A percentile compares a stretch with the other conserved stretches of the same genome.
Conservation (phyloP, 2,888 invertebrate genomes). For the Brachynemurus nebulosus region DNA sequence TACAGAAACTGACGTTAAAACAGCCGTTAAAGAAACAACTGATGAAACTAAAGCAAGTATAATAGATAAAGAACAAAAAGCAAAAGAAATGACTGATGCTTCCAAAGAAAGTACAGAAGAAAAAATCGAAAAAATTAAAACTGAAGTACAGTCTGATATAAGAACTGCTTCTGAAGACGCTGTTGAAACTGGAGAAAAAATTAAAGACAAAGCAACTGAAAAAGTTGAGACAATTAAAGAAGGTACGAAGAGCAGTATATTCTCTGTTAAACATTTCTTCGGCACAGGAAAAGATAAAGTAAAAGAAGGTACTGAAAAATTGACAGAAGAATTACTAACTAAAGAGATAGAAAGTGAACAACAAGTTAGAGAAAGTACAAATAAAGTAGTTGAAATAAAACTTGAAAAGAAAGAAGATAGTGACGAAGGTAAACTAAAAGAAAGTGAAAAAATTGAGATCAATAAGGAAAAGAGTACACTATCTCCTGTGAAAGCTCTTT, state of each 20-base stretch:
- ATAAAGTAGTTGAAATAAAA: constrained; percentile 10
- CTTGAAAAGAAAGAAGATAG: constrained; percentile 14
- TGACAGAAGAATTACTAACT: no score
- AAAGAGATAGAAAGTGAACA: no score
- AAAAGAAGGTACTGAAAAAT: constrained; percentile 17
- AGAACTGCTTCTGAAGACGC: neutral
- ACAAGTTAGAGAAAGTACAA: no score
- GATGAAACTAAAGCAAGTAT: neutral
- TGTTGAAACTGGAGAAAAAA: neutral
- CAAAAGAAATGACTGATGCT: neutral
- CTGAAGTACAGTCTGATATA: neutral
- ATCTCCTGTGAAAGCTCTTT: no score
- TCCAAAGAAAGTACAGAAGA: neutral
- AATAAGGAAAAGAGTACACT: constrained; percentile 5
- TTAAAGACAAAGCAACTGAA: constrained; percentile 10
- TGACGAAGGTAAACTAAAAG: constrained; percentile 9
- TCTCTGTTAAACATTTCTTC: neutral
- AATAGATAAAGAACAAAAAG: neutral
- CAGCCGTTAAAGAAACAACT: constrained; percentile 9
- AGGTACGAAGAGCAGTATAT: constrained; percentile 8
- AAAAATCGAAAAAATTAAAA: neutral
- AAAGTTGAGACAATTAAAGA: constrained; percentile 10
- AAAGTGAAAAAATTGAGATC: neutral
- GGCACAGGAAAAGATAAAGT: constrained; percentile 15
- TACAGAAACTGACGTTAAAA: constrained; percentile 12